A percentile compares a stretch with the other conserved stretches of the same genome.
Evolutionary conservation across 2,888 invertebrate species (phyloP).

Genomic region (Athalia cordata): DNA sequence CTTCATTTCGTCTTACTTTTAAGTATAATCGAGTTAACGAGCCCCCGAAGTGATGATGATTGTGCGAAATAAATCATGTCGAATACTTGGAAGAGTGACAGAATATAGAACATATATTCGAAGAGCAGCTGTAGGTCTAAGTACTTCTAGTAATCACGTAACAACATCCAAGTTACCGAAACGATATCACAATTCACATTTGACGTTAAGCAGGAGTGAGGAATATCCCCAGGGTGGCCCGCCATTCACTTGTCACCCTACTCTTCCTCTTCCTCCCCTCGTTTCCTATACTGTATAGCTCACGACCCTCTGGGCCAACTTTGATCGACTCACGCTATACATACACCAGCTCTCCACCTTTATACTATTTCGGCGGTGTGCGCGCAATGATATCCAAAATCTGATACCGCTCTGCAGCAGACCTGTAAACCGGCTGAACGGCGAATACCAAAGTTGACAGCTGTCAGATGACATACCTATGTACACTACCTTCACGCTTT

Average conservation of each 20-base stretch:
- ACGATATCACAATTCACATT: slow-evolving; percentile 45
- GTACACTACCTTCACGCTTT: background rate
- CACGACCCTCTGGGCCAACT: slow-evolving; percentile 34
- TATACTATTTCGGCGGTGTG: too few relatives aligned
- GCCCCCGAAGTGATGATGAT: too few relatives aligned
- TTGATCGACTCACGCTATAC: slow-evolving; percentile 33
- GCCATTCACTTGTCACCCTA: slow-evolving; percentile 60
- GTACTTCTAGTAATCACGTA: slow-evolving; percentile 31
- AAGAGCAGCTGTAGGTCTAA: background rate
- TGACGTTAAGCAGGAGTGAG: slow-evolving; percentile 43
- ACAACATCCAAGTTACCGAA: slow-evolving; percentile 39
- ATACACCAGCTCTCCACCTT: background rate
- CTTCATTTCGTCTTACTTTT: too few relatives aligned
- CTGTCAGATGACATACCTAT: background rate
- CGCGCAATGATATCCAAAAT: background rate
- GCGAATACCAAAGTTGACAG: slow-evolving; percentile 20
- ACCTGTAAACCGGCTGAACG: background rate
- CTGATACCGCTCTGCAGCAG: background rate
- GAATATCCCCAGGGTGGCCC: slow-evolving; percentile 54
- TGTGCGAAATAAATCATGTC: too few relatives aligned
- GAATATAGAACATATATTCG: too few relatives aligned
- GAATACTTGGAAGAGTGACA: background rate
- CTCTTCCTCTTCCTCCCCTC: slow-evolving; percentile 34
- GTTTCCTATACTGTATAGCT: background rate
- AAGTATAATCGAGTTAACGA: too few relatives aligned